These are phyloP conservation scores for Danio albolineatus DNA, from an alignment of 2,797 vertebrate species.

Conservation along the genomic window DNA sequence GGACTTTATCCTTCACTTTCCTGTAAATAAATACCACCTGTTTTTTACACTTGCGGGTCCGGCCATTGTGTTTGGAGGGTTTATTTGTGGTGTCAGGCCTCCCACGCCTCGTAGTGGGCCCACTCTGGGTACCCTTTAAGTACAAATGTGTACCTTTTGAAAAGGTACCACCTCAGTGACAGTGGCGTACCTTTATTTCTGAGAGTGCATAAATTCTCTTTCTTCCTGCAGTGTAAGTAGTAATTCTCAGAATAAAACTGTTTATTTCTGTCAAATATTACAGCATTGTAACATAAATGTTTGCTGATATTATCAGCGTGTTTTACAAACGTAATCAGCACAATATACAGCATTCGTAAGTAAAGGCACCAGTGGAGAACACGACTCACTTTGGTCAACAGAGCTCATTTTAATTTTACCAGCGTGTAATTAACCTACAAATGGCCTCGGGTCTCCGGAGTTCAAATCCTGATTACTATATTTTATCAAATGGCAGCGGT, in stretches of 20 bases:
- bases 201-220: not conserved
- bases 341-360: not conserved
- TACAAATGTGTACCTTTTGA: no score
- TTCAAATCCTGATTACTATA: conserved; percentile 15
- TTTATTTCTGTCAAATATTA: conserved; percentile 1
- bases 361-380: not conserved
- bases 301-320: conserved; percentile 3
- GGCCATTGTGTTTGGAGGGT: no score
- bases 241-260: not conserved
- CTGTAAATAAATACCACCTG: no score
- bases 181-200: no score
- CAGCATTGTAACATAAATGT: not conserved
- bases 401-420: not conserved
- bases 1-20: no score
- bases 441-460: not conserved
- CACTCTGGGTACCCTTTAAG: no score
- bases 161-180: no score
- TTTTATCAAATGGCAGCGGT: not conserved
- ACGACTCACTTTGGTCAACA: not conserved
- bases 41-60: no score
- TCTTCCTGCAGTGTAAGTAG: no score
- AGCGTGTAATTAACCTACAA: conserved; percentile 9
- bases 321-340: conserved; percentile 7
- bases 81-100: no score
- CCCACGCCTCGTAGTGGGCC: no score